Evolutionary conservation across 2,888 invertebrate genomes (phyloP).

Genomic region (Drosophila macrospina): DNA sequence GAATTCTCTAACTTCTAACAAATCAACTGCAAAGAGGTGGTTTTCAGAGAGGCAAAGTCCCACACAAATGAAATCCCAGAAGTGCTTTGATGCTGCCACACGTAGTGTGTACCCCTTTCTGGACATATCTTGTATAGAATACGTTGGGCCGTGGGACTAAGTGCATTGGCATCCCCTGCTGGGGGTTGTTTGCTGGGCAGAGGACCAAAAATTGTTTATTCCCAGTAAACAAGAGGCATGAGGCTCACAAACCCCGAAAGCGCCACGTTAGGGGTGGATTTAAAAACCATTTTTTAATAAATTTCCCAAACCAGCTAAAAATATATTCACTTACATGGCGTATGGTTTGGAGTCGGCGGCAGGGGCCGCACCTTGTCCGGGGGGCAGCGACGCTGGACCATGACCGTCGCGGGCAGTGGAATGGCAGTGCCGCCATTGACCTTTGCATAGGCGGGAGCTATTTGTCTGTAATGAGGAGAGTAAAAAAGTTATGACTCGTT

Average conservation of each 20-base stretch:
- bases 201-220: conserved; percentile 69
- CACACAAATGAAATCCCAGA: conserved; percentile 42
- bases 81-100: conserved; percentile 57
- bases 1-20: conserved; percentile 26
- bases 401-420: conserved; percentile 92
- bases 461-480: conserved; percentile 87
- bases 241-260: conserved; percentile 8
- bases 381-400: conserved; percentile 91
- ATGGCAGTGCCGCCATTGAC: conserved; percentile 90
- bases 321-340: conserved; percentile 84
- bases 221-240: conserved; percentile 56
- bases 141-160: conserved; percentile 38
- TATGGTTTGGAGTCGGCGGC: conserved; percentile 88
- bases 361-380: conserved; percentile 92
- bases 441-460: conserved; percentile 88
- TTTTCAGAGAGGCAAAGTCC: conserved; percentile 6
- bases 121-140: conserved; percentile 39
- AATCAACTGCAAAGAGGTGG: conserved; percentile 45
- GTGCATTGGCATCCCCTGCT: conserved; percentile 60
- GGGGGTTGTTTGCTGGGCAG: conserved; percentile 59
- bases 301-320: conserved; percentile 41
- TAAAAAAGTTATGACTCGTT: conserved; percentile 8
- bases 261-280: conserved; percentile 45
- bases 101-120: conserved; percentile 42
- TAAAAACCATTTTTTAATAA: conserved; percentile 67